phyloP scores from a whole-genome alignment of 2,113 vertebrate genomes.

The Pygathrix nemaeus region DNA sequence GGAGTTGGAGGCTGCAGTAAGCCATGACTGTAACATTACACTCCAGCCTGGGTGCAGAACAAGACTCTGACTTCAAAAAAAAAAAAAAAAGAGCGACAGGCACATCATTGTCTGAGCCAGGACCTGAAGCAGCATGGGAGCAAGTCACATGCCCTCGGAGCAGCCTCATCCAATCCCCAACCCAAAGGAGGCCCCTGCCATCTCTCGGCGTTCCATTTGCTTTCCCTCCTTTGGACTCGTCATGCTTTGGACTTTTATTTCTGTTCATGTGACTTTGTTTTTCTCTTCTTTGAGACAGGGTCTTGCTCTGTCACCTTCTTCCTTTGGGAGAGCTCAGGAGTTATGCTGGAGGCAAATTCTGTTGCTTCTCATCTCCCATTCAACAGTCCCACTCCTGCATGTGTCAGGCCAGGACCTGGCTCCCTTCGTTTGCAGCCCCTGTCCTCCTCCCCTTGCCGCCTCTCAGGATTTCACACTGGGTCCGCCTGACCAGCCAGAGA shows the following conservation, averaged over 20 bases:
- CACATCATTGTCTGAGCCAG: neutral
- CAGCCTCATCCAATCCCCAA: neutral
- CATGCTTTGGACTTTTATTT: neutral
- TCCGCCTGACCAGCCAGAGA: neutral
- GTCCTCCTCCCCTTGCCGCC: neutral
- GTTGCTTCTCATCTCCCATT: neutral
- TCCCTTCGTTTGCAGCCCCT: neutral
- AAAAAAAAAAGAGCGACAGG: no score
- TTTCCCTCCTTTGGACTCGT: neutral
- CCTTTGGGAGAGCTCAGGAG: neutral
- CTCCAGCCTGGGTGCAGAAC: no score
- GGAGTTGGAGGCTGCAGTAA: no score
- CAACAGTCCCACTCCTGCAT: neutral
- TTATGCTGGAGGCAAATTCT: neutral
- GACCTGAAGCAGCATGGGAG: neutral
- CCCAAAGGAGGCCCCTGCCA: neutral
- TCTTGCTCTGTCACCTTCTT: no score
- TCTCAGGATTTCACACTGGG: neutral
- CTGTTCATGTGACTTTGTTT: neutral
- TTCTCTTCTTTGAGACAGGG: no score
- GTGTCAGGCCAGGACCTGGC: neutral
- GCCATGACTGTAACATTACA: no score
- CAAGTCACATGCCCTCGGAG: neutral
- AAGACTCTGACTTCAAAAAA: no score
- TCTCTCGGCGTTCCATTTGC: no score